phyloP scores from a whole-genome alignment of 2,113 vertebrate genomes.

The Bubo scandiacus region DNA sequence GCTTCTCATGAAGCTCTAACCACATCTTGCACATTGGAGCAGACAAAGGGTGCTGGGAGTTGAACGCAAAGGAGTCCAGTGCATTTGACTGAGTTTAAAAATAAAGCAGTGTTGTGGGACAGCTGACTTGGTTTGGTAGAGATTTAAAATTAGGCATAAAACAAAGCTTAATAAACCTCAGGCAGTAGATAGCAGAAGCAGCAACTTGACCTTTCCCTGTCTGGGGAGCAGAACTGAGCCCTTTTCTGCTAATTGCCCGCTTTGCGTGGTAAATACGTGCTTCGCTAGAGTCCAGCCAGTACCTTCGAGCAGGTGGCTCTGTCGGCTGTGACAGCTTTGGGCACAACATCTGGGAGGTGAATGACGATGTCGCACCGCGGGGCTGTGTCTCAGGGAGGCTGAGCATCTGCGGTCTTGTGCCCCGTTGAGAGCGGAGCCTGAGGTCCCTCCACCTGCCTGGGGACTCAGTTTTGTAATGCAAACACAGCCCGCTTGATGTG shows the following conservation, averaged over 20 bases:
- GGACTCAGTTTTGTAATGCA: background rate
- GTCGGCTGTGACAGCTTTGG: background rate
- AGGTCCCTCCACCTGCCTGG: background rate
- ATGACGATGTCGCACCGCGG: background rate
- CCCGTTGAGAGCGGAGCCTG: background rate
- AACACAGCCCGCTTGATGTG: background rate
- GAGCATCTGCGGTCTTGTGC: background rate
- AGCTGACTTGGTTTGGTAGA: conserved; percentile 1
- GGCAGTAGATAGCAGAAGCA: conserved; percentile 17
- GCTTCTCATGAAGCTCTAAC: background rate
- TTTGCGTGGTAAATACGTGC: background rate
- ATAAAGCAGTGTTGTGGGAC: conserved; percentile 26
- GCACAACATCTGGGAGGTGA: accelerated
- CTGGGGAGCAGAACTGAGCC: background rate
- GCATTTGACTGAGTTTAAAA: conserved; percentile 17
- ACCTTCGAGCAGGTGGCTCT: background rate
- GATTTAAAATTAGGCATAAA: conserved; percentile 50
- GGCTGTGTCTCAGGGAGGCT: background rate
- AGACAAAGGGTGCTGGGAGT: background rate
- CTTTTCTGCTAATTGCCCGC: background rate
- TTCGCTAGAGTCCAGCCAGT: background rate
- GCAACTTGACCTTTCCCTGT: background rate
- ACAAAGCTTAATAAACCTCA: conserved; percentile 29
- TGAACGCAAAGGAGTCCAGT: background rate
- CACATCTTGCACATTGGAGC: background rate